These are phyloP conservation scores for Crotalus horridus DNA, from an alignment of 2,113 vertebrate species.

Conservation along the genomic window DNA sequence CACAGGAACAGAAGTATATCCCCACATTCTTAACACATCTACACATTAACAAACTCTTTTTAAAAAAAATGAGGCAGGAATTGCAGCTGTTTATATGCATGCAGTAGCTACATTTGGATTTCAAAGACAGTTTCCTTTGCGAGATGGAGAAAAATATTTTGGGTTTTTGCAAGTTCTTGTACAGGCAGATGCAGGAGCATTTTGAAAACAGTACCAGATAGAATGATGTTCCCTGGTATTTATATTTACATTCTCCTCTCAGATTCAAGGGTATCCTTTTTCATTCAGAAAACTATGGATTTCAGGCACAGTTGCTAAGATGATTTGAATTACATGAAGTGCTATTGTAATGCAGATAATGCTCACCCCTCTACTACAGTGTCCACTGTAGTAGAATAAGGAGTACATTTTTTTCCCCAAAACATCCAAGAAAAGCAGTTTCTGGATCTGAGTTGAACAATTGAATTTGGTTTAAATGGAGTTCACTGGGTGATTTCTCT, in stretches of 20 bases:
- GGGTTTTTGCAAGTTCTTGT: background rate
- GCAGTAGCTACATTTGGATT: background rate
- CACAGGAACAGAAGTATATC: background rate
- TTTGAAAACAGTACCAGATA: background rate
- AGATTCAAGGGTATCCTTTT: background rate
- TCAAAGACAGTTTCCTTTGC: background rate
- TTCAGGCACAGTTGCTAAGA: background rate
- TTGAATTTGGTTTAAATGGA: background rate
- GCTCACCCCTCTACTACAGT: background rate
- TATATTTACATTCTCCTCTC: background rate
- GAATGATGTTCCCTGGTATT: background rate
- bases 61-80: background rate
- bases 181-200: background rate
- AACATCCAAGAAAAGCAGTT: background rate
- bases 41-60: background rate
- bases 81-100: background rate
- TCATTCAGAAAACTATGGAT: background rate
- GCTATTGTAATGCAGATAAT: background rate
- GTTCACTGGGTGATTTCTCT: background rate
- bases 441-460: background rate
- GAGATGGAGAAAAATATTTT: background rate
- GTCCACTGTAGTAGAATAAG: background rate
- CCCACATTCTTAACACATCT: background rate
- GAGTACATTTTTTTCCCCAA: background rate
- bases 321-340: background rate